phyloP scores from a whole-genome alignment of 2,113 vertebrate genomes.

The Coturnix japonica region DNA sequence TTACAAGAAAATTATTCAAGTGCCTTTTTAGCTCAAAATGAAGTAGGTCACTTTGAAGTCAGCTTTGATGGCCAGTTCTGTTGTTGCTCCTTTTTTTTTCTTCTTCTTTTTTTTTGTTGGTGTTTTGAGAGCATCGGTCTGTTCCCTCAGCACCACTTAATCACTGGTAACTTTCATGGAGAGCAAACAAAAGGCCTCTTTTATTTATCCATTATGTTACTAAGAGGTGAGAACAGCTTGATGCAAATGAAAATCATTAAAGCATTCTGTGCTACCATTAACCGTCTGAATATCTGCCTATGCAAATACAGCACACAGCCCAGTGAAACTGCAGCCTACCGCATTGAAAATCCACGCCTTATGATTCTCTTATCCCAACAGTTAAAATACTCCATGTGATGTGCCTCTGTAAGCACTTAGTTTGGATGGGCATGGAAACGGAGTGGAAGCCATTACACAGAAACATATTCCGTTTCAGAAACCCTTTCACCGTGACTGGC shows the following conservation, averaged over 20 bases:
- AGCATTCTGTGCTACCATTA: conserved; percentile 59
- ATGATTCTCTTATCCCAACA: conserved; percentile 14
- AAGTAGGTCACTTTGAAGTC: conserved; percentile 61
- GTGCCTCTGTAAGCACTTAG: neutral
- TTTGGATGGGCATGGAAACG: neutral
- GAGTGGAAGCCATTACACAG: conserved; percentile 5
- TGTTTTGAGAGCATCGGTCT: conserved; percentile 1
- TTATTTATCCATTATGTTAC: conserved; percentile 65
- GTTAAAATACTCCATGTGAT: neutral
- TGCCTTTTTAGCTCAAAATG: conserved; percentile 41
- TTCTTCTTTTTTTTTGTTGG: neutral
- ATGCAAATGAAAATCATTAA: conserved; percentile 73
- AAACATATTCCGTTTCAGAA: neutral
- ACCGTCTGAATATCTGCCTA: conserved; percentile 50
- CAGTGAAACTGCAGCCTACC: conserved; percentile 44
- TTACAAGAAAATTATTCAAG: conserved; percentile 46
- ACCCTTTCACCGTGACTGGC: neutral
- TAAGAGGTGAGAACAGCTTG: conserved; percentile 70
- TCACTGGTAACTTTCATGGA: conserved; percentile 57
- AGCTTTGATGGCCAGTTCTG: conserved; percentile 51
- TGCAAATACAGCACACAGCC: conserved; percentile 41
- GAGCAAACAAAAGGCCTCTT: conserved; percentile 60
- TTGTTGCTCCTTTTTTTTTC: neutral
- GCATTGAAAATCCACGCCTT: conserved; percentile 42
- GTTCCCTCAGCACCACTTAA: conserved; percentile 53